phyloP scores from a whole-genome alignment of 2,797 vertebrate genomes.

The Cossypha niveicapilla region DNA sequence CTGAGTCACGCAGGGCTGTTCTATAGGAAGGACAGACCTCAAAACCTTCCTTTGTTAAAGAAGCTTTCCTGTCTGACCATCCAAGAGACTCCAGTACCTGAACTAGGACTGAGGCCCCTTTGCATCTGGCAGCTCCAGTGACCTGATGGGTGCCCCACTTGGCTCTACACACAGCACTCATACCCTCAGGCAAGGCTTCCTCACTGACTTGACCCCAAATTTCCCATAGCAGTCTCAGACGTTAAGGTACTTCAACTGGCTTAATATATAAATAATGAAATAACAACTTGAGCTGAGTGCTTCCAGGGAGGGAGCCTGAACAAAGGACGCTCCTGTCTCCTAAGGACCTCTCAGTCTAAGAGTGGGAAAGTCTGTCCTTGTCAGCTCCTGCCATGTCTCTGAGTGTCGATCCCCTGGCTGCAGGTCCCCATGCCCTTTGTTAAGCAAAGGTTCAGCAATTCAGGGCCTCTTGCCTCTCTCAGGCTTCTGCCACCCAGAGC shows the following conservation, averaged over 20 bases:
- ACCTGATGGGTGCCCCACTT: too few relatives aligned
- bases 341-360: neutral
- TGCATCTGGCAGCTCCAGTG: too few relatives aligned
- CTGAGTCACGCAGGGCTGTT: neutral
- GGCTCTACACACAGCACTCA: neutral
- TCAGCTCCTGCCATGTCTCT: neutral
- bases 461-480: neutral
- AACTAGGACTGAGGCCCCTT: neutral
- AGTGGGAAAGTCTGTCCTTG: rapidly evolving
- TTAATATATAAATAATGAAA: neutral
- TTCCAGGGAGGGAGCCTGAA: neutral
- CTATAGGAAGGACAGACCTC: neutral
- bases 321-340: neutral
- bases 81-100: too few relatives aligned
- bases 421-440: neutral
- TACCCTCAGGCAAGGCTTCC: neutral
- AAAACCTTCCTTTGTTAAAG: neutral
- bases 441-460: neutral
- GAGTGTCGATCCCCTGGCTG: neutral
- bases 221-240: neutral
- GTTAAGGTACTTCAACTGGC: too few relatives aligned
- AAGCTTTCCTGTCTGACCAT: rapidly evolving
- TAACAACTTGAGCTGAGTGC: neutral
- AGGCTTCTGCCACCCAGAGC: neutral
- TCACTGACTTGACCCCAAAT: neutral